Base-by-base conservation (phyloP, 2,888 invertebrate genomes). In the Sinotaia quadrata region DNA sequence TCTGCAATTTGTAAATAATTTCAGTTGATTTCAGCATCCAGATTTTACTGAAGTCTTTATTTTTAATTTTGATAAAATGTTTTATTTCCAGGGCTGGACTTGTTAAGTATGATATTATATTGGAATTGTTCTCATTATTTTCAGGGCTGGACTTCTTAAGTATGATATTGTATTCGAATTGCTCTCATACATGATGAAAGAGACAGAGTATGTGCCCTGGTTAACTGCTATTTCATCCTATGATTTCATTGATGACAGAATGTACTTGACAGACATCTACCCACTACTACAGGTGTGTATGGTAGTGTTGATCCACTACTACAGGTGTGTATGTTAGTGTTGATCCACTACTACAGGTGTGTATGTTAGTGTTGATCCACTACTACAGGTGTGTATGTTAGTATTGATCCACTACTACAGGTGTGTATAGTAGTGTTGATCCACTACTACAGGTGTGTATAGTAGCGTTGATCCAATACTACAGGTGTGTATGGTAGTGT, bases 131-230 rank as follows among this genome's bases (percentile, higher is more conserved):
- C 2, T 33, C n/a, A 21, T 18, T 31, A 21, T 34, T 60, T 63
- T 10, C 68, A 80, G 80, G 37, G 77, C 78, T 33, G 81, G 81
- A 0, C 71, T 71, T 12, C 36, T 82, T 2, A 69, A 75, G 5
- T 75, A 78, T 29, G 69, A 72, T 5, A 75, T 77, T 7, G 94
- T 95, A 0, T 89, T 97, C 74, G 93, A 94, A 78, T 90, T 96
- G 1, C 93, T 94, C 0, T 91, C 91, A 62, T 97, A 96, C 85
- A 90, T 97, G 77, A 89, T 88, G 1, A 91, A 92, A 41, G 87
- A 88, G 70, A 94, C 94, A 85, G 94, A 94, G 81, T 95, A 94
- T 89, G 93, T 94, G 0, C 95, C 95, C 0, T 95, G 95, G 95
- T 91, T 92, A 0, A 93, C 94, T 0, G 94, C 94, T 0, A 90